Conservation (phyloP, 2,888 invertebrate genomes). For the Perithous albicinctus region DNA sequence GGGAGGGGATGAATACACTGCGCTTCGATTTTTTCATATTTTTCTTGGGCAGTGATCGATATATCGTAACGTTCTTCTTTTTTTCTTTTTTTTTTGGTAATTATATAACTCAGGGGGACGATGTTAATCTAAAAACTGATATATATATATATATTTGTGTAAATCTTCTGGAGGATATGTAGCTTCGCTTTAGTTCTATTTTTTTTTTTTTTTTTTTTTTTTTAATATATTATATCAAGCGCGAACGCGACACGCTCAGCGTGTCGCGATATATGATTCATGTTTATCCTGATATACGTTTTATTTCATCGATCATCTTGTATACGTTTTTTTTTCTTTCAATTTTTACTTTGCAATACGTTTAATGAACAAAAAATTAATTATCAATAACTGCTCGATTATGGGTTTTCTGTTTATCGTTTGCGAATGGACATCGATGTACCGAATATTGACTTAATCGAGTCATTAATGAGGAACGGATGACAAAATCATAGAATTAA, state of each 20-base stretch:
- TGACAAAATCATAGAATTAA: too few species aligned
- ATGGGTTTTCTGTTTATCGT: neutral
- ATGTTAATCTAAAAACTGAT: conserved; percentile 35
- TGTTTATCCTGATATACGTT: conserved; percentile 16
- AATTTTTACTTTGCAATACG: conserved; percentile 11
- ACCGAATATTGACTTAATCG: conserved; percentile 49
- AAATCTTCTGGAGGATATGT: conserved; percentile 59
- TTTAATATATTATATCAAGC: conserved; percentile 39
- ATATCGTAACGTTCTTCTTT: conserved; percentile 39
- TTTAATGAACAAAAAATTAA: conserved; percentile 18
- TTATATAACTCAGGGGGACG: conserved; percentile 35
- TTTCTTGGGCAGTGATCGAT: conserved; percentile 65
- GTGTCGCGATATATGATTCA: conserved; percentile 55
- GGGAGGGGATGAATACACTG: conserved; percentile 56
- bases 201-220: conserved; percentile 10
- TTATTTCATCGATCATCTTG: conserved; percentile 40
- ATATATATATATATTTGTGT: conserved; percentile 50
- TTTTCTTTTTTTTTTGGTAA: conserved; percentile 33
- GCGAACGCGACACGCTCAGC: conserved; percentile 51
- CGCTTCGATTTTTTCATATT: conserved; percentile 52
- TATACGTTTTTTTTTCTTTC: conserved; percentile 5
- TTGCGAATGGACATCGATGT: conserved; percentile 54
- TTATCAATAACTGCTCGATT: neutral
- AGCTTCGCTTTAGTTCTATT: conserved; percentile 49
- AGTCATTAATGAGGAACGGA: conserved; percentile 24